These are phyloP conservation scores for Odontophorus gujanensis DNA, from an alignment of 2,113 vertebrate genomes.

Conservation along the genomic window DNA sequence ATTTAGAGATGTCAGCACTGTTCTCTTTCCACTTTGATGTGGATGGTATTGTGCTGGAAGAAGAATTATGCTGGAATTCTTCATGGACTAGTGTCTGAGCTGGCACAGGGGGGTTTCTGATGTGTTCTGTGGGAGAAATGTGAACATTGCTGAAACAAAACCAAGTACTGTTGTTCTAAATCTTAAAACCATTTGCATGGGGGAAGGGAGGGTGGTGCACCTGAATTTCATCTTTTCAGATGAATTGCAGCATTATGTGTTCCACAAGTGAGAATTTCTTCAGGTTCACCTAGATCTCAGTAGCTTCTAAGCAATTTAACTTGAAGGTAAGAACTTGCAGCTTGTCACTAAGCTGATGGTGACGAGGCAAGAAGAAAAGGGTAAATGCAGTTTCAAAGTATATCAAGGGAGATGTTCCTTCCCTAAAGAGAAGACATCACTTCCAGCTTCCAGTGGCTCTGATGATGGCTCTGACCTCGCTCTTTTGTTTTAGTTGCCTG, in stretches of 20 bases:
- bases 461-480: background rate
- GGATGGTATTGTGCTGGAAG: background rate
- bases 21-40: background rate
- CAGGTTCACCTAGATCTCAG: background rate
- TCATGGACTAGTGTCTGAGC: background rate
- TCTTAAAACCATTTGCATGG: background rate
- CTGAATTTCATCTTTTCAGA: background rate
- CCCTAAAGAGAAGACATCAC: background rate
- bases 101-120: background rate
- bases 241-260: fast-evolving
- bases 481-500: background rate
- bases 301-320: background rate
- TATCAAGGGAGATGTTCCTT: background rate
- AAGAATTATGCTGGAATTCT: background rate
- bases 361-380: background rate
- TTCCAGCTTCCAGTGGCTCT: background rate
- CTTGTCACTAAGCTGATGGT: background rate
- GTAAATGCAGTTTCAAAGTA: background rate
- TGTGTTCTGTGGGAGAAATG: background rate
- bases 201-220: background rate
- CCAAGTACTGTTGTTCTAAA: background rate
- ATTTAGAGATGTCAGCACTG: background rate
- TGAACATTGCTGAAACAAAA: background rate
- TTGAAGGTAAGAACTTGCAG: background rate
- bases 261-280: background rate